These are phyloP conservation scores for Yponomeuta sedellus DNA, from an alignment of 2,888 invertebrate genomes.

Conservation along the genomic window DNA sequence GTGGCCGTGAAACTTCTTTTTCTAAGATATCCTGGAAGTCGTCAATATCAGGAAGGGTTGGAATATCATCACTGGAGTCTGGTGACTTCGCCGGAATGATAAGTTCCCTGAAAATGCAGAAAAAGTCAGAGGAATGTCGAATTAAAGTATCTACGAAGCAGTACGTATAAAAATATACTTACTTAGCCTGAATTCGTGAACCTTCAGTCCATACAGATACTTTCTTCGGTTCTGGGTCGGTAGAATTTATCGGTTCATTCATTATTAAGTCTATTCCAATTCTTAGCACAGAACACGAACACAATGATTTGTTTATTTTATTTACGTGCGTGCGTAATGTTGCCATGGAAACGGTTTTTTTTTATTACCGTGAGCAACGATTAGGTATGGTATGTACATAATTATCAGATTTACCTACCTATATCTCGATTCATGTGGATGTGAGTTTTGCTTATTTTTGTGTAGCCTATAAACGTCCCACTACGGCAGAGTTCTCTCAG, in stretches of 20 bases:
- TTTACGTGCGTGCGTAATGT: neutral
- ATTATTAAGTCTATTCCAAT: no score
- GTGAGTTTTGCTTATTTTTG: no score
- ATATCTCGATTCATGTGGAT: no score
- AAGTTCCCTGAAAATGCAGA: slow-evolving; percentile 48
- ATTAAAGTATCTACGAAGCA: neutral
- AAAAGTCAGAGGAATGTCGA: neutral
- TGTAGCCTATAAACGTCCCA: no score
- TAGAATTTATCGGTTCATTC: slow-evolving; percentile 25
- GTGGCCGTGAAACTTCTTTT: slow-evolving; percentile 58
- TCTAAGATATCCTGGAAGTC: slow-evolving; percentile 66
- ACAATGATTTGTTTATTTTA: neutral
- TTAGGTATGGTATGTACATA: no score
- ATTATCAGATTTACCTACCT: no score
- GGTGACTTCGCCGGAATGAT: slow-evolving; percentile 62
- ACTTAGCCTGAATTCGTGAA: slow-evolving; percentile 63
- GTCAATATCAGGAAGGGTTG: slow-evolving; percentile 69
- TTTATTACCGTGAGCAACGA: no score
- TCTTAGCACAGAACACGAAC: no score
- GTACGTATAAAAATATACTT: slow-evolving; percentile 21
- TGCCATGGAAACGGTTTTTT: neutral
- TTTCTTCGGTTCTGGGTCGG: slow-evolving; percentile 58
- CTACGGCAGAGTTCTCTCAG: no score
- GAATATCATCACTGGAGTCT: slow-evolving; percentile 61
- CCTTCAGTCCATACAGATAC: slow-evolving; percentile 69